Conservation (phyloP, 1,140 invertebrate species). For the Macrotrachela quadricornifera region DNA sequence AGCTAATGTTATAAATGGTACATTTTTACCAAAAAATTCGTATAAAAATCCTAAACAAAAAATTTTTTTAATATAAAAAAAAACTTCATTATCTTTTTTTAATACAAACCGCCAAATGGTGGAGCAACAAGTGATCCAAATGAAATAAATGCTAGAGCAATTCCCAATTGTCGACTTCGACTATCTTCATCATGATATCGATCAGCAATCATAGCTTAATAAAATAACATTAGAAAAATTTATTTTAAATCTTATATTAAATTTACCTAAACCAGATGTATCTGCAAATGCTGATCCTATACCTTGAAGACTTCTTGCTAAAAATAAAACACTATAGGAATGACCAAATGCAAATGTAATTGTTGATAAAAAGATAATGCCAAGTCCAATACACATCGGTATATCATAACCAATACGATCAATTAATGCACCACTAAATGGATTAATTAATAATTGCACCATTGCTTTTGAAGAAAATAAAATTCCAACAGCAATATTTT, state of each 20-base stretch:
- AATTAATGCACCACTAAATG: slow-evolving; percentile 88
- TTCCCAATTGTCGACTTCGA: slow-evolving; percentile 78
- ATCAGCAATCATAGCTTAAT: slow-evolving; percentile 85
- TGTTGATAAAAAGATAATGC: slow-evolving; percentile 93
- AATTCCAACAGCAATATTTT: slow-evolving; percentile 80
- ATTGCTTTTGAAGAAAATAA: slow-evolving; percentile 97
- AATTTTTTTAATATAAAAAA: too few relatives aligned
- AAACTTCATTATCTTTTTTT: too few relatives aligned
- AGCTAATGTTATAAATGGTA: slow-evolving; percentile 85
- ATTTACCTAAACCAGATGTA: slow-evolving; percentile 55
- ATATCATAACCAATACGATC: slow-evolving; percentile 95
- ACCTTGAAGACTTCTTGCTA: slow-evolving; percentile 87
- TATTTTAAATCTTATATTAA: too few relatives aligned
- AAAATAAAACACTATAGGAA: slow-evolving; percentile 82
- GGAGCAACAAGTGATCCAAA: slow-evolving; percentile 98
- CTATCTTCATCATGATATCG: slow-evolving; percentile 87
- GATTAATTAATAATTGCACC: slow-evolving; percentile 89
- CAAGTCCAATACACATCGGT: slow-evolving; percentile 93
- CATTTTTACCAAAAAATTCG: slow-evolving; percentile 85
- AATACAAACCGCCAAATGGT: slow-evolving; percentile 73
- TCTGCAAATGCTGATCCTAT: slow-evolving; percentile 97
- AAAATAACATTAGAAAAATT: too few relatives aligned
- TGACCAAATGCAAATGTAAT: slow-evolving; percentile 90
- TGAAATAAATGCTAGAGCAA: slow-evolving; percentile 92
- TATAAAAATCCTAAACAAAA: slow-evolving; percentile 39